phyloP scores from a whole-genome alignment of 2,113 vertebrate genomes.

The Panthera tigris region DNA sequence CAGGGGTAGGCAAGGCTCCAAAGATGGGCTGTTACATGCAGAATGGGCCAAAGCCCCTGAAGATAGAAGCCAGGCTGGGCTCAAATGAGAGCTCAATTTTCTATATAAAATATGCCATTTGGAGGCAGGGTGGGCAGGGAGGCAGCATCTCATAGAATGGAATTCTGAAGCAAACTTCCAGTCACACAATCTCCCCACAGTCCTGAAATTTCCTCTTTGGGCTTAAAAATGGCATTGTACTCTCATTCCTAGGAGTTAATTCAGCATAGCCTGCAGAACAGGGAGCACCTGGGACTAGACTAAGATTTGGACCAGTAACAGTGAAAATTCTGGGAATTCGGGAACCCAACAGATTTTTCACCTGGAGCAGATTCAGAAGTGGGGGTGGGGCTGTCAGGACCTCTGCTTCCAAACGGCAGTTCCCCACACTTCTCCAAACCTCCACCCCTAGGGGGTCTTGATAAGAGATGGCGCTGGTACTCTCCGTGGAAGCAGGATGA shows the following conservation, averaged over 20 bases:
- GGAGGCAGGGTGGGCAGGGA: neutral
- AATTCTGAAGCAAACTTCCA: neutral
- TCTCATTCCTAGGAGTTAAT: neutral
- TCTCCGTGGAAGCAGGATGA: neutral
- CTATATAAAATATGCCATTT: neutral
- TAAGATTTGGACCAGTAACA: neutral
- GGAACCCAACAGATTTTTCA: neutral
- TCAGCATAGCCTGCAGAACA: neutral
- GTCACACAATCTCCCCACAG: neutral
- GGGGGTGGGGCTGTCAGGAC: neutral
- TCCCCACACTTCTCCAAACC: neutral
- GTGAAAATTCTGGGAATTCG: neutral
- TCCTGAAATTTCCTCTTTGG: neutral
- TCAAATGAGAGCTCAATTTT: neutral
- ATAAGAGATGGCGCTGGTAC: neutral
- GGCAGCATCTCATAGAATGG: neutral
- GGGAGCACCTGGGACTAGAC: neutral
- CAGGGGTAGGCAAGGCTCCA: neutral
- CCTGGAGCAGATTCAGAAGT: neutral
- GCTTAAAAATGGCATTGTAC: neutral
- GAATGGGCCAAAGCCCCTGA: neutral
- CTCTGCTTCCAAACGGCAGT: neutral
- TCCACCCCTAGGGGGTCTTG: neutral
- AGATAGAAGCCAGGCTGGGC: neutral
- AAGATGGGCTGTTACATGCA: neutral